Evolutionary conservation across 1,140 invertebrate species (phyloP).

Genomic region (Triops cancriformis): DNA sequence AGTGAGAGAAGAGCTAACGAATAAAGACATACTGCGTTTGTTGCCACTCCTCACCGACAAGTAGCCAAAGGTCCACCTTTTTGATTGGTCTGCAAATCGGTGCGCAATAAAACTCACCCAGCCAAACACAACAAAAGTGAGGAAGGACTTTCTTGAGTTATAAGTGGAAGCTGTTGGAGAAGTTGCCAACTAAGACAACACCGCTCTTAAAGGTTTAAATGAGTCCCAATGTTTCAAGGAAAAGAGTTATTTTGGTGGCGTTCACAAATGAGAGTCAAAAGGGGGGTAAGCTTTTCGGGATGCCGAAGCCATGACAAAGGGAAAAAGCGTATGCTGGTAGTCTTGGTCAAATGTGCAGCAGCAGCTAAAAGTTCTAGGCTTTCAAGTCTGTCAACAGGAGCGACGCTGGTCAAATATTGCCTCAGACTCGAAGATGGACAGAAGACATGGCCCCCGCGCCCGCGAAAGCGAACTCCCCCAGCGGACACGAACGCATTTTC

Average conservation of each 20-base stretch:
- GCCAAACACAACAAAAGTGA: no score
- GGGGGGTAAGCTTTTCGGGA: background rate
- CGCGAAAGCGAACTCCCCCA: background rate
- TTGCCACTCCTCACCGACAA: background rate
- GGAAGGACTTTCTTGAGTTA: background rate
- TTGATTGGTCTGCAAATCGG: background rate
- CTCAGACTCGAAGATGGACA: constrained; percentile 5
- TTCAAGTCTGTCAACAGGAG: constrained; percentile 2
- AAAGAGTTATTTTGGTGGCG: background rate
- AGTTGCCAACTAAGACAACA: background rate
- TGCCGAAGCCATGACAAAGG: background rate
- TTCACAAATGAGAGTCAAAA: background rate
- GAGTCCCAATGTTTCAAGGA: background rate
- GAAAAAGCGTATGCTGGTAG: background rate
- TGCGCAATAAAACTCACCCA: background rate
- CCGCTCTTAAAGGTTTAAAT: background rate
- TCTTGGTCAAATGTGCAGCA: background rate
- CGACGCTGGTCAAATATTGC: constrained; percentile 12
- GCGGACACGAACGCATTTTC: background rate
- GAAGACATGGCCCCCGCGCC: constrained; percentile 9
- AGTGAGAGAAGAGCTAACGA: background rate
- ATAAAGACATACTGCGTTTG: background rate
- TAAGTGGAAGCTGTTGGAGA: background rate
- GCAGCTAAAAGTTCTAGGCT: constrained; percentile 10
- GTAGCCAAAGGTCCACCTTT: background rate